phyloP scores from a whole-genome alignment of 2,888 invertebrate species.

The Brenthis ino region DNA sequence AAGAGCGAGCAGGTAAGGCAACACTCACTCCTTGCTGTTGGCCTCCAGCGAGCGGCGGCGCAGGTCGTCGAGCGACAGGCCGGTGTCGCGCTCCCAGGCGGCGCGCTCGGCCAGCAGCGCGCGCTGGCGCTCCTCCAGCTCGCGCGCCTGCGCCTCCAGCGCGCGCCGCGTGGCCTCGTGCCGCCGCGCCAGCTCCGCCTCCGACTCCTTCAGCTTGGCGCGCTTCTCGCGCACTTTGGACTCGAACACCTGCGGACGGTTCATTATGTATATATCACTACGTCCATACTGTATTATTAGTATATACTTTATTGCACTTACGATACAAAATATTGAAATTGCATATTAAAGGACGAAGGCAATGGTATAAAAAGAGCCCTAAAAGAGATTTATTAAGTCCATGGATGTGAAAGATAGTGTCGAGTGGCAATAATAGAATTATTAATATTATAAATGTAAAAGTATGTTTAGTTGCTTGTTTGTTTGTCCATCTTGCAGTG shows the following conservation, averaged over 20 bases:
- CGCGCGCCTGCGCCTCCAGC: slow-evolving; percentile 94
- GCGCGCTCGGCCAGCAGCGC: slow-evolving; percentile 92
- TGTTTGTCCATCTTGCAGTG: no score
- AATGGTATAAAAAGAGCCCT: no score
- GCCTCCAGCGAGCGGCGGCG: slow-evolving; percentile 93
- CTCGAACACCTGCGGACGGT: slow-evolving; percentile 89
- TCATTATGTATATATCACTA: background rate
- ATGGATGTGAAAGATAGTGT: no score
- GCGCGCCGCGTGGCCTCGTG: slow-evolving; percentile 90
- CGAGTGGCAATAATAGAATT: no score
- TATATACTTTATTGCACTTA: no score
- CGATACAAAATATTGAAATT: no score
- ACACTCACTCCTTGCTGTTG: slow-evolving; percentile 91
- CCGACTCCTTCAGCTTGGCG: slow-evolving; percentile 97
- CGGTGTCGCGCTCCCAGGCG: slow-evolving; percentile 95
- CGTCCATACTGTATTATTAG: no score
- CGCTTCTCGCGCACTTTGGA: slow-evolving; percentile 98
- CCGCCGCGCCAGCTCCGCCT: slow-evolving; percentile 94
- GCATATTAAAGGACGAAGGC: no score
- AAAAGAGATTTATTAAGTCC: no score
- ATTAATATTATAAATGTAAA: no score
- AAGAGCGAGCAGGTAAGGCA: no score
- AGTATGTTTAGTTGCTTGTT: no score
- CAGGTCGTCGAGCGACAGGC: slow-evolving; percentile 93
- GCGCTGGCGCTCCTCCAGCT: slow-evolving; percentile 93